phyloP scores from a whole-genome alignment of 2,888 invertebrate genomes.

The Aphodius sticticus region DNA sequence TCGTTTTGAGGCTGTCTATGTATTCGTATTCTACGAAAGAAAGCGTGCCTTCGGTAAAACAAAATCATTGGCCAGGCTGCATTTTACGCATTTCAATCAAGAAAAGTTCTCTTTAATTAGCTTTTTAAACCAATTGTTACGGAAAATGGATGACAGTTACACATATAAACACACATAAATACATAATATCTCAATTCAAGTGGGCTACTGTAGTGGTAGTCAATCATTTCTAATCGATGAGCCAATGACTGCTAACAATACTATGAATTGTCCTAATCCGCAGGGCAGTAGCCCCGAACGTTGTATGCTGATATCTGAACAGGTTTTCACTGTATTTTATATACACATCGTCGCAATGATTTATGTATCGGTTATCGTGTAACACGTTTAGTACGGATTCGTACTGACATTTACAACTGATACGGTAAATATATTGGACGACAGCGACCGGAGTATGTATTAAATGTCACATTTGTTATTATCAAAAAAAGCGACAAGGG shows the following conservation, averaged over 20 bases:
- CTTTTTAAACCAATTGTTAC: too few species aligned
- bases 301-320: neutral
- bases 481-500: conserved; percentile 20
- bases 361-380: conserved; percentile 31
- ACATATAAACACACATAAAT: too few species aligned
- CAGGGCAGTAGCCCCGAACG: conserved; percentile 8
- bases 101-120: too few species aligned
- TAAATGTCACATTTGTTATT: conserved; percentile 29
- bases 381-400: conserved; percentile 32
- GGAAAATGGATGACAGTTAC: too few species aligned
- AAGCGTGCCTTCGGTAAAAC: too few species aligned
- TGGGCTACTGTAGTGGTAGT: neutral
- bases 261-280: neutral
- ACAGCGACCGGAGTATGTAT: conserved; percentile 20
- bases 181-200: too few species aligned
- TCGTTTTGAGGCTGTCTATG: too few species aligned
- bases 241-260: neutral
- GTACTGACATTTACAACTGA: conserved; percentile 33
- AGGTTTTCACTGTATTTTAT: conserved; percentile 28
- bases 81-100: too few species aligned
- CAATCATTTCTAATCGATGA: neutral
- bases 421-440: conserved; percentile 31
- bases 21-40: too few species aligned
- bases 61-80: too few species aligned
- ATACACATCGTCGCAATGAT: conserved; percentile 27